These are phyloP conservation scores for Eilema caniola DNA, from an alignment of 2,888 invertebrate species.

Conservation along the genomic window DNA sequence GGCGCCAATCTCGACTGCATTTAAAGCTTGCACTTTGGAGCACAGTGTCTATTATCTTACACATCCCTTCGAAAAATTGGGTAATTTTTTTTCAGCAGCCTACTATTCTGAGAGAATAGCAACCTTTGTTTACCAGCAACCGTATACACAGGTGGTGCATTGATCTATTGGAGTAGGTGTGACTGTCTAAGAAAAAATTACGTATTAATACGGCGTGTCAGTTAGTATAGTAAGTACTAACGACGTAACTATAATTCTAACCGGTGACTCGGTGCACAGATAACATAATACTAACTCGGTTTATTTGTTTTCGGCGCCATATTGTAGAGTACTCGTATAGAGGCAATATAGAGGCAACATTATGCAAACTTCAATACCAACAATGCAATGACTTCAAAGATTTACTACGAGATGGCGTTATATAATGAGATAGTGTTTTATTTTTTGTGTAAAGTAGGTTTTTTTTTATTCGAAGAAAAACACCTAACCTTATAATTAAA, in stretches of 20 bases:
- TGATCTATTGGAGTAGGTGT: too few species aligned
- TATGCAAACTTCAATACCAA: neutral
- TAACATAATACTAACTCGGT: too few species aligned
- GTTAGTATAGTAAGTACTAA: too few species aligned
- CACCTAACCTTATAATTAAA: neutral
- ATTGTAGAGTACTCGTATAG: neutral
- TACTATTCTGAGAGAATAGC: neutral
- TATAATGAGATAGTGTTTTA: neutral
- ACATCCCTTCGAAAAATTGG: neutral
- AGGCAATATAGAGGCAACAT: neutral
- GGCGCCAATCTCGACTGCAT: neutral
- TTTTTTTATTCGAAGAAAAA: neutral
- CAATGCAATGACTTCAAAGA: neutral
- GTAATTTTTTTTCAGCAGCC: neutral
- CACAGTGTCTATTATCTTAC: neutral
- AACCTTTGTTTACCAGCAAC: neutral
- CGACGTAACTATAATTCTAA: neutral
- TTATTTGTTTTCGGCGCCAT: neutral
- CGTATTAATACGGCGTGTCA: too few species aligned
- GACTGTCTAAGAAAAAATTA: too few species aligned
- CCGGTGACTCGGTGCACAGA: neutral
- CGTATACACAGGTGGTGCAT: neutral
- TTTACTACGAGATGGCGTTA: neutral
- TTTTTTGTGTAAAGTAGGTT: neutral
- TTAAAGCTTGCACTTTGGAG: neutral